A percentile compares a stretch with the other conserved stretches of the same genome.
These are phyloP conservation scores for Monochamus saltuarius DNA, from an alignment of 1,140 invertebrate genomes.

Conservation along the genomic window DNA sequence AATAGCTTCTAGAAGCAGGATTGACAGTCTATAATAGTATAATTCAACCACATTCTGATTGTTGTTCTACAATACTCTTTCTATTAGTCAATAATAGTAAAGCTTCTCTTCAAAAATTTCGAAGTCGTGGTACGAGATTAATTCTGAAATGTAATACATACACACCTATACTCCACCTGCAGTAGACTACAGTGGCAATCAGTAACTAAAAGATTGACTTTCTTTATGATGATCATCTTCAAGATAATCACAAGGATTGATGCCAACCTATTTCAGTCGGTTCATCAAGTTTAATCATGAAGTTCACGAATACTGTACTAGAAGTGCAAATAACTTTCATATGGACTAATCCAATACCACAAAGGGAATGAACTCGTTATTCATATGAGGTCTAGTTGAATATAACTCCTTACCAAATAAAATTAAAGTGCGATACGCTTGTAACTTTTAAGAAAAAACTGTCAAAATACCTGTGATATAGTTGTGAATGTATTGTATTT, in stretches of 20 bases:
- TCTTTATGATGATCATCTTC: neutral
- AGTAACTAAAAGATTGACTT: neutral
- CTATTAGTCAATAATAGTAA: no score
- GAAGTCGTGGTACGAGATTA: no score
- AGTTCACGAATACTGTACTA: neutral
- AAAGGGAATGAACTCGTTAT: slow-evolving; percentile 7
- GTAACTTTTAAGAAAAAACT: neutral
- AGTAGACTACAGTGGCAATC: neutral
- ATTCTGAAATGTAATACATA: no score
- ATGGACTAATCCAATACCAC: neutral
- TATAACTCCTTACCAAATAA: slow-evolving; percentile 6
- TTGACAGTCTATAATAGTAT: no score
- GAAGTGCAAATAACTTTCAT: slow-evolving; percentile 8
- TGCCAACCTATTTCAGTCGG: no score
- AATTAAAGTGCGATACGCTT: slow-evolving; percentile 2
- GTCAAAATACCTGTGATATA: slow-evolving; percentile 4
- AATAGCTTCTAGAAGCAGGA: no score
- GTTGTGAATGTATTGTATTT: neutral
- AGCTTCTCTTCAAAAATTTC: no score
- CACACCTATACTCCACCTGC: no score
- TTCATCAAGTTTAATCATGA: neutral
- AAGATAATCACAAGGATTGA: no score
- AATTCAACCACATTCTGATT: neutral
- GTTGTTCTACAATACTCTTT: no score
- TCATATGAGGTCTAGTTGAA: neutral